Evolutionary conservation across 2,888 invertebrate genomes (phyloP).

Genomic region (Pollenia griseotomentosa): DNA sequence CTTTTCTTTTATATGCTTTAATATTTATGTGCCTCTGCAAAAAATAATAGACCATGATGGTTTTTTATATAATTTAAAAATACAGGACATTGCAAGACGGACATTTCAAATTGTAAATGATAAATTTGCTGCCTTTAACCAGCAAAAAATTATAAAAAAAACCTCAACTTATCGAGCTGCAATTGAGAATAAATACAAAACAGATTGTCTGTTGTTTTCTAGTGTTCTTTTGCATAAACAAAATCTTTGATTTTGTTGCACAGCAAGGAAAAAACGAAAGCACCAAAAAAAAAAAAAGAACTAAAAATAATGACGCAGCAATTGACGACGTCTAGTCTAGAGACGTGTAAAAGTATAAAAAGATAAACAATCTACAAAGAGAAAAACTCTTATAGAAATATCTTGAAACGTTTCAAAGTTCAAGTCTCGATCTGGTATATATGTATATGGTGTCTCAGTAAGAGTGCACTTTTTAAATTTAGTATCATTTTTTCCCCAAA

Average conservation of each 20-base stretch:
- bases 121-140: constrained; percentile 5
- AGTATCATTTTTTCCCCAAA: too few relatives aligned
- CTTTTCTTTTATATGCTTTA: too few relatives aligned
- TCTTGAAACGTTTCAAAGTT: too few relatives aligned
- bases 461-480: not conserved
- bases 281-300: constrained; percentile 9
- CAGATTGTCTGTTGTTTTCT: constrained; percentile 66
- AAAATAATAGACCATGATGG: too few relatives aligned
- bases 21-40: too few relatives aligned
- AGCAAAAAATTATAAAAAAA: not conserved
- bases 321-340: constrained; percentile 72
- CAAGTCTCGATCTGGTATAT: too few relatives aligned
- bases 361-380: not conserved
- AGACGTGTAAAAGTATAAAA: constrained; percentile 60
- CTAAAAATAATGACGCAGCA: constrained; percentile 69
- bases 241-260: constrained; percentile 32
- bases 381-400: too few relatives aligned
- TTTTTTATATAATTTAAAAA: not conserved
- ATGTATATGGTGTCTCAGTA: too few relatives aligned
- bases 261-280: constrained; percentile 17
- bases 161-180: constrained; percentile 54
- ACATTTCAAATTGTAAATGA: constrained; percentile 10
- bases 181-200: constrained; percentile 60
- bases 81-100: not conserved
- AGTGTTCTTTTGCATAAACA: constrained; percentile 53